Evolutionary conservation across 2,888 invertebrate species (phyloP).

Genomic region (Zhuqinia jingwanae): DNA sequence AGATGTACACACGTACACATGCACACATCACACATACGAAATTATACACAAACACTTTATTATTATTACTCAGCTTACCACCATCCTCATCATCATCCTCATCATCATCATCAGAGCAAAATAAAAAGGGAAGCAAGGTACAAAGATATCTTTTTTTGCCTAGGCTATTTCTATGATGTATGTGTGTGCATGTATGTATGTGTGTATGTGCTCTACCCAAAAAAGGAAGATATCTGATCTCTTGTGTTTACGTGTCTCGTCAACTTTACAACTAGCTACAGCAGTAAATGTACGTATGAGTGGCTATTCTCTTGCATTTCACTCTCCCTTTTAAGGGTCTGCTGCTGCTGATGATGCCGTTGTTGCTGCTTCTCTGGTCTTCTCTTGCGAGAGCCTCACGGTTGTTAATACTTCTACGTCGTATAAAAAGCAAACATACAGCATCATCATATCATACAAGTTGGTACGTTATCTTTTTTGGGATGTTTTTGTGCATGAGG

Average conservation of each 20-base stretch:
- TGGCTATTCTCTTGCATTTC: slow-evolving; percentile 38
- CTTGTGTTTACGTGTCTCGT: slow-evolving; percentile 40
- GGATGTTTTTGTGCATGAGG: not conserved
- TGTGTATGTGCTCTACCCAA: slow-evolving; percentile 6
- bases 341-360: no score
- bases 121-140: slow-evolving; percentile 40
- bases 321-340: slow-evolving; percentile 68
- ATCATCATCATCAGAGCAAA: not conserved
- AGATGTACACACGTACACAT: slow-evolving; percentile 18
- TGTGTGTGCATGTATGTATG: no score
- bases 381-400: not conserved
- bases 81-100: not conserved
- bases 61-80: slow-evolving; percentile 23
- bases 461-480: slow-evolving; percentile 29
- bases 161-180: slow-evolving; percentile 24
- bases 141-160: not conserved
- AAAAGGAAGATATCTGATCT: slow-evolving; percentile 41
- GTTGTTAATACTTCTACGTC: no score
- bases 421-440: no score
- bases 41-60: slow-evolving; percentile 32
- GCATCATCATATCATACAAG: no score
- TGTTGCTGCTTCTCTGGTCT: slow-evolving; percentile 1
- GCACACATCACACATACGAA: not conserved
- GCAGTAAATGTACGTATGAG: slow-evolving; percentile 20
- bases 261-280: slow-evolving; percentile 18